phyloP scores from a whole-genome alignment of 2,888 invertebrate species.

The Rhopalosiphum nymphaeae region DNA sequence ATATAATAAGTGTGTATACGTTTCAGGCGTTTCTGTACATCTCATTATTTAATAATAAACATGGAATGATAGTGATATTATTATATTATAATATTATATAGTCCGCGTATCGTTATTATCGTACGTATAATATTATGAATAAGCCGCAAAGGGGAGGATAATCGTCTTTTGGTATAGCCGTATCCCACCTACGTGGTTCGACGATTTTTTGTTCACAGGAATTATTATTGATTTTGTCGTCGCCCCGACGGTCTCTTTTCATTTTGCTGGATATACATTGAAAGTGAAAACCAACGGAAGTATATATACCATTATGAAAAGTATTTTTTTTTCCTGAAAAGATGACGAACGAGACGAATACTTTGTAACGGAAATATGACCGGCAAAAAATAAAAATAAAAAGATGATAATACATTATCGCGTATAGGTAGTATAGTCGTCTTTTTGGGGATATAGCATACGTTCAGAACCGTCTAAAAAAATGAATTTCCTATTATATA shows the following conservation, averaged over 20 bases:
- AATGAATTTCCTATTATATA: not conserved
- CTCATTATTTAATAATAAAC: not conserved
- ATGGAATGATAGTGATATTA: not conserved
- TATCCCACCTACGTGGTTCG: not conserved
- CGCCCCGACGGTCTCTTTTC: not conserved
- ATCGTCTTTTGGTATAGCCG: not conserved
- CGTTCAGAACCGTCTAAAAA: not conserved
- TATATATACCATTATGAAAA: constrained; percentile 1
- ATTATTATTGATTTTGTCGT: constrained; percentile 22
- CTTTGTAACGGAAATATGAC: not conserved
- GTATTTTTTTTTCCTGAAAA: constrained; percentile 25
- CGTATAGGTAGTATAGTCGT: not conserved
- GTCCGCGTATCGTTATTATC: not conserved
- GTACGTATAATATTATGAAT: not conserved
- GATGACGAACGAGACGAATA: not conserved
- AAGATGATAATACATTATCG: not conserved
- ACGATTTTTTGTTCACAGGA: not conserved
- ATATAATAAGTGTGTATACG: not conserved
- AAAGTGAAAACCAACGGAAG: not conserved
- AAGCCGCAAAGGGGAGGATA: not conserved
- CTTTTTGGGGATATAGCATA: not conserved
- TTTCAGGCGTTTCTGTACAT: not conserved
- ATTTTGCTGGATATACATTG: not conserved
- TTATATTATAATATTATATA: not conserved
- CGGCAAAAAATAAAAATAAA: not conserved